Evolutionary conservation across 2,113 vertebrate species (phyloP).

Genomic region (Proterorhinus semilunaris): DNA sequence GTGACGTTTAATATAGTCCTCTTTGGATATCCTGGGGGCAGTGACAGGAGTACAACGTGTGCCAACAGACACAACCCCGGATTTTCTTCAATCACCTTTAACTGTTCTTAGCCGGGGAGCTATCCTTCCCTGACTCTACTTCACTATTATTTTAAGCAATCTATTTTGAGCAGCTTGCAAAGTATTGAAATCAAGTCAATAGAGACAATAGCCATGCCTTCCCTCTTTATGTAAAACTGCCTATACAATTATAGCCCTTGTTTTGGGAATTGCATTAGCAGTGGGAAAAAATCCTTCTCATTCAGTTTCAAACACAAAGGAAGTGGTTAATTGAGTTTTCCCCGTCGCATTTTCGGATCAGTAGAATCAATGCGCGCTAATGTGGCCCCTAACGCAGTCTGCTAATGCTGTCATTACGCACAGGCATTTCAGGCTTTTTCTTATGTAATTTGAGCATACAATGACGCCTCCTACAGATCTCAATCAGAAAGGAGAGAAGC

Average conservation of each 20-base stretch:
- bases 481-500: constrained; percentile 21
- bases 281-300: not conserved
- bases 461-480: constrained; percentile 52
- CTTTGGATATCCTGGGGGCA: not conserved
- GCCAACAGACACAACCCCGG: not conserved
- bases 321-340: constrained; percentile 19
- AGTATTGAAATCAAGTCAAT: not conserved
- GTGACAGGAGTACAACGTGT: not conserved
- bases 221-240: not conserved
- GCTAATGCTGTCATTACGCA: constrained; percentile 30
- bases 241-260: not conserved
- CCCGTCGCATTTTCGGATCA: constrained; percentile 9
- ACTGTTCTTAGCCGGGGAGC: no score
- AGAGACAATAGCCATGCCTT: not conserved
- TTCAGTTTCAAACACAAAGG: not conserved
- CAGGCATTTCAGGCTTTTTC: constrained; percentile 9
- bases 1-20: not conserved
- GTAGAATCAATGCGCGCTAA: constrained; percentile 21
- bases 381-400: constrained; percentile 23
- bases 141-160: not conserved
- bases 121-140: not conserved
- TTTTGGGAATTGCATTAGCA: not conserved
- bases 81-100: no score
- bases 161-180: not conserved
- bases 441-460: constrained; percentile 61